Base-by-base conservation (phyloP, 1,140 invertebrate genomes). In the Megalonaias nervosa region DNA sequence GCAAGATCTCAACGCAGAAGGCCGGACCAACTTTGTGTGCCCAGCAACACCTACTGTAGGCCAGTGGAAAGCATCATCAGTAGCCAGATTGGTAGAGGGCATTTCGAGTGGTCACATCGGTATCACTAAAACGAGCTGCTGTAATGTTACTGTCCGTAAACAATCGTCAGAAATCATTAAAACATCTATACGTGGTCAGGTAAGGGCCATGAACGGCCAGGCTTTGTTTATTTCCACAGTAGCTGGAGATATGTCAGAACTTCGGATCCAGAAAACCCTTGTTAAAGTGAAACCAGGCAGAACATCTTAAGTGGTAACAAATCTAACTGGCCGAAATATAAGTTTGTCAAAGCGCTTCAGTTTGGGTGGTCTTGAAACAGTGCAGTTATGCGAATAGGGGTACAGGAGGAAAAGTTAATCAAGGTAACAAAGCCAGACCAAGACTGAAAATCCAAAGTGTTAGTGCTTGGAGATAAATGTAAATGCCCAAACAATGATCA, bases 61-160 rank as follows among this genome's bases (percentile, higher is more conserved):
- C 68, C 15, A 31, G n/a, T 17, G 1, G 65, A 48, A 4, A 72
- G 38, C 12, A 16, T 70, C 38, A 70, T 70, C 21, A 23, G 68
- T 19, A 56, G 58, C 58, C 17, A 70, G 68, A 57, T 31, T 16
- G 68, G 58, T 70, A 19, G 14, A n/a, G 14, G 11, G 14, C 13
- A 31, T 11, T 67, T n/a, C 55, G n/a, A 16, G 48, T 13, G 65
- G 31, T 17, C 23, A 70, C 13, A 71, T 77, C 23, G 62, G 64
- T 58, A 15, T n/a, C 9, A 48, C 69, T 6, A 74, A 70, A 26
- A 57, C 26, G 11, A 66, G 77, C 57, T n/a, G n/a, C n/a, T 31
- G 26, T 31, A 31, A 31, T 31, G 26, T 4, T 31, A 31, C 26
- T 3, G 26, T 31, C 26, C 26, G 2, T 31, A 31, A 31, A 4